Base-by-base conservation (phyloP, 1,140 invertebrate species). In the Antheraea pernyi region DNA sequence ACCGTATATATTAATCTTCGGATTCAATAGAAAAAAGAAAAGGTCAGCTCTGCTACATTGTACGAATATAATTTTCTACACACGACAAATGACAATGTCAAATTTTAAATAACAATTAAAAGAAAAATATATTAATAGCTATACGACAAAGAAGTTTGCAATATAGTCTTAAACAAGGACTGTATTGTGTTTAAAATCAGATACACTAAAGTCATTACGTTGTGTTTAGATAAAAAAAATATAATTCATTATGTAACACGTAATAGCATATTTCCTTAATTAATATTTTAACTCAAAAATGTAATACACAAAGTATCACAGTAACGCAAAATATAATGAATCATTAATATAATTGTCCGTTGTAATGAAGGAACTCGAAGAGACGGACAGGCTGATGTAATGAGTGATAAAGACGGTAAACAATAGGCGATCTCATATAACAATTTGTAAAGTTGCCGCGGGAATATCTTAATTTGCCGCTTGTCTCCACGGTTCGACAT, bases 401-500 rank as follows among this genome's bases (percentile, higher is more conserved):
- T 46, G 58, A 30, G 48, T 66, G 87, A 89, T 89, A 89, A 75
- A 22, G 22, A 2, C 11, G 8, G 7, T 3, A 64, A 78, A 89
- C 85, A 88, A 88, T 87, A 72, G 82, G 30, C 62, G 73, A 72
- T 87, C 80, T 76, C 80, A 79, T 80, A 83, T 78, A 85, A 82
- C 83, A 87, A 89, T 88, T 88, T 89, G 85, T 87, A 84, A 81
- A 80, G 78, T 78, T 82, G 82, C 76, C 81, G 79, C 84, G 86
- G 85, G 85, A 87, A 86, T 79, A 78, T 81, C 75, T 81, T 85
- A 84, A 89, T 82, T 83, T 78, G 77, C 79, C 77, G 70, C 82
- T 81, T 85, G 81, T 86, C 75, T 84, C 70, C 75, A 73, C 62
- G 65, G 79, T 83, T 84, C 77, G 80, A 85, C 77, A 67, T 81